Percentiles rank a stretch among this genome's conserved stretches.
phyloP scores from a whole-genome alignment of 2,888 invertebrate species.

The Cheilosia impressa region DNA sequence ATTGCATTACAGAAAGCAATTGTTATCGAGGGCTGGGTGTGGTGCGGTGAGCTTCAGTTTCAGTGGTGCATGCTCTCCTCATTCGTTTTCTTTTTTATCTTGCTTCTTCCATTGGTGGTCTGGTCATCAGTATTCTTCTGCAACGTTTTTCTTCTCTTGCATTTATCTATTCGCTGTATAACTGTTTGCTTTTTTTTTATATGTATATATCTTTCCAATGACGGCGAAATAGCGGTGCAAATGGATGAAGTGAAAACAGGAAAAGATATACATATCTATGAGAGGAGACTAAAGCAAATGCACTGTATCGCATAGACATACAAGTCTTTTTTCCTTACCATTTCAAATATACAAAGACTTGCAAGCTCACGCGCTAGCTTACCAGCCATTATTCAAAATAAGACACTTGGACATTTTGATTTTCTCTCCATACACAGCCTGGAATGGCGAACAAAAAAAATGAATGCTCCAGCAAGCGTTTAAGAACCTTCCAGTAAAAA shows the following conservation, averaged over 20 bases:
- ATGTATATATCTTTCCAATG: slow-evolving; percentile 25
- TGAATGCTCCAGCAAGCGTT: slow-evolving; percentile 16
- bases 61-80: slow-evolving; percentile 45
- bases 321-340: neutral
- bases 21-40: slow-evolving; percentile 2
- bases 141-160: slow-evolving; percentile 50
- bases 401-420: slow-evolving; percentile 30
- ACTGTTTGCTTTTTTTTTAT: slow-evolving; percentile 32
- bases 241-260: slow-evolving; percentile 22
- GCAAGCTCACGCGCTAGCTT: slow-evolving; percentile 12
- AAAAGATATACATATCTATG: slow-evolving; percentile 16
- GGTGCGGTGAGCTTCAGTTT: slow-evolving; percentile 49
- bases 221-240: slow-evolving; percentile 45
- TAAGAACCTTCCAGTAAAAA: slow-evolving; percentile 39
- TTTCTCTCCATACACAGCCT: neutral
- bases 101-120: slow-evolving; percentile 27
- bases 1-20: slow-evolving; percentile 39
- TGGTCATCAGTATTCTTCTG: slow-evolving; percentile 45
- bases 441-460: neutral
- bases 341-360: slow-evolving; percentile 3
- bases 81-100: slow-evolving; percentile 12
- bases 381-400: slow-evolving; percentile 39
- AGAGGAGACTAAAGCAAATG: neutral
- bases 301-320: neutral
- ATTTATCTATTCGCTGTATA: slow-evolving; percentile 43